These are phyloP conservation scores for Myzus persicae DNA, from an alignment of 1,140 invertebrate species.

Conservation along the genomic window DNA sequence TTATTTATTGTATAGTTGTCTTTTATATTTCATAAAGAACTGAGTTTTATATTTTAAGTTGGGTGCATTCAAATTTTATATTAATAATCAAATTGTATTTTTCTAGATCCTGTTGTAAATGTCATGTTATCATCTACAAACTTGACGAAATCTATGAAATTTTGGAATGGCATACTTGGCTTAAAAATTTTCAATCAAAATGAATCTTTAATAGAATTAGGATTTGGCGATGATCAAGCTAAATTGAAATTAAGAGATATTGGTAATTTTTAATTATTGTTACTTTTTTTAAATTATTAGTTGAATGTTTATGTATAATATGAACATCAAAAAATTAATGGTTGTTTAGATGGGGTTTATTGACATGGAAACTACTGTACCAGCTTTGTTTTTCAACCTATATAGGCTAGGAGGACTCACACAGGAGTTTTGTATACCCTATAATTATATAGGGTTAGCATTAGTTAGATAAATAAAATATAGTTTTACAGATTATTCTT, in stretches of 20 bases:
- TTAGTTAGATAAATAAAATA: no score
- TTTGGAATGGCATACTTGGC: slow-evolving; percentile 82
- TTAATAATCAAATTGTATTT: slow-evolving; percentile 26
- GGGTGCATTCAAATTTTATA: slow-evolving; percentile 56
- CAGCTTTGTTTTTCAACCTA: no score
- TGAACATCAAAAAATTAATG: no score
- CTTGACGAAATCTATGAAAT: slow-evolving; percentile 78
- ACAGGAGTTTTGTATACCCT: no score
- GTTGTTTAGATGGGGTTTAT: no score
- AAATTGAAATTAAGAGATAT: slow-evolving; percentile 79
- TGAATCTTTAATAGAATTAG: slow-evolving; percentile 71
- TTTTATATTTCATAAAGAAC: not conserved
- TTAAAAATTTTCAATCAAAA: slow-evolving; percentile 75
- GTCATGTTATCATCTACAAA: slow-evolving; percentile 82
- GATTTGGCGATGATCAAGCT: slow-evolving; percentile 77
- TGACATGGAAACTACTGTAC: no score
- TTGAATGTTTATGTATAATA: slow-evolving; percentile 24
- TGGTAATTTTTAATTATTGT: slow-evolving; percentile 65
- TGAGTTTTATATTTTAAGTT: not conserved
- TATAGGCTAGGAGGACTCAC: no score
- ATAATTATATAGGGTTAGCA: no score
- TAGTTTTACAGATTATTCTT: no score
- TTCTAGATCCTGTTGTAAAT: slow-evolving; percentile 83
- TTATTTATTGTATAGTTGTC: not conserved
- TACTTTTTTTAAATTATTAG: not conserved